phyloP scores from a whole-genome alignment of 2,113 vertebrate genomes.

The Bos taurus region ARS-UCD2.0 NC_037345.1:10613001-10613500 shows the following conservation, averaged over 20 bases:
- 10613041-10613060: too few relatives aligned
- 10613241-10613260: neutral
- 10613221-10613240: neutral
- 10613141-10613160: neutral
- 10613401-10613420: neutral
- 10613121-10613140: neutral
- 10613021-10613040: too few relatives aligned
- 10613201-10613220: neutral
- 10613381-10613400: neutral
- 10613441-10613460: neutral
- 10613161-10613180: neutral
- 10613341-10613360: neutral
- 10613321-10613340: rapidly evolving
- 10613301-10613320: neutral
- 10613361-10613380: rapidly evolving
- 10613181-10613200: neutral
- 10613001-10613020: too few relatives aligned
- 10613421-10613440: rapidly evolving
- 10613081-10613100: neutral
- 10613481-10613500: neutral
- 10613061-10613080: too few relatives aligned
- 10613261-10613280: neutral
- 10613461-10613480: rapidly evolving
- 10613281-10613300: neutral
- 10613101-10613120: neutral